Conservation (phyloP, 30 jellyfish, hydroid and myxozoan genomes). For the Hydractinia echinata region DNA sequence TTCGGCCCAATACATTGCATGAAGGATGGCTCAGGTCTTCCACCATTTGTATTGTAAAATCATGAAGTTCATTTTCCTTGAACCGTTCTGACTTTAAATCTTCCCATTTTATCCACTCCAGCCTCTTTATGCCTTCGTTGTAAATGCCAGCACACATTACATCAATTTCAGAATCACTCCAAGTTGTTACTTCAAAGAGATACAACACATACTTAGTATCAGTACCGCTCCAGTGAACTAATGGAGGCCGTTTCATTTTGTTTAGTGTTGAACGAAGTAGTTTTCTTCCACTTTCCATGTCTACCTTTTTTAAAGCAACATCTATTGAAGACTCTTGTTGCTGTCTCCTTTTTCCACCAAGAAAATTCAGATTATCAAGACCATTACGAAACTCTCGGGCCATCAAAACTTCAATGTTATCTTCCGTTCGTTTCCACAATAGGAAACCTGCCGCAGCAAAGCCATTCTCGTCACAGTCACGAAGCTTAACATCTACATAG, state of each 20-base stretch:
- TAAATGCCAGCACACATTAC: slow-evolving; percentile 7
- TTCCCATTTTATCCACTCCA: neutral
- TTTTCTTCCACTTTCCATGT: slow-evolving; percentile 8
- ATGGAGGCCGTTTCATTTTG: neutral
- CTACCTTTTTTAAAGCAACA: slow-evolving; percentile 9
- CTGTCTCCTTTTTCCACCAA: neutral
- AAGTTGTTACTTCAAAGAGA: slow-evolving; percentile 4
- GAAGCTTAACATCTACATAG: neutral
- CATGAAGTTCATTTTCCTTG: neutral
- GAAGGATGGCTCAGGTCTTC: neutral
- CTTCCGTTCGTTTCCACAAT: slow-evolving; percentile 7
- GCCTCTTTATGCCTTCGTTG: slow-evolving; percentile 1
- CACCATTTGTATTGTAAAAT: neutral
- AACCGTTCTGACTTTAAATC: neutral
- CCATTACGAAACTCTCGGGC: slow-evolving; percentile 11
- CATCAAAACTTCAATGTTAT: neutral
- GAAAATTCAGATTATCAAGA: neutral
- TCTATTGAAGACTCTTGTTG: slow-evolving; percentile 1
- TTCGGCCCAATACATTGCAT: neutral
- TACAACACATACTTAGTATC: neutral
- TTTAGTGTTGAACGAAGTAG: neutral
- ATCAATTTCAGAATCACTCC: slow-evolving; percentile 2
- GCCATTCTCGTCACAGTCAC: neutral
- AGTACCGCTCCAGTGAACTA: slow-evolving; percentile 7
- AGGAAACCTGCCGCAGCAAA: slow-evolving; percentile 13